Evolutionary conservation across 2,888 invertebrate genomes (phyloP).

Genomic region (Panorpa germanica): DNA sequence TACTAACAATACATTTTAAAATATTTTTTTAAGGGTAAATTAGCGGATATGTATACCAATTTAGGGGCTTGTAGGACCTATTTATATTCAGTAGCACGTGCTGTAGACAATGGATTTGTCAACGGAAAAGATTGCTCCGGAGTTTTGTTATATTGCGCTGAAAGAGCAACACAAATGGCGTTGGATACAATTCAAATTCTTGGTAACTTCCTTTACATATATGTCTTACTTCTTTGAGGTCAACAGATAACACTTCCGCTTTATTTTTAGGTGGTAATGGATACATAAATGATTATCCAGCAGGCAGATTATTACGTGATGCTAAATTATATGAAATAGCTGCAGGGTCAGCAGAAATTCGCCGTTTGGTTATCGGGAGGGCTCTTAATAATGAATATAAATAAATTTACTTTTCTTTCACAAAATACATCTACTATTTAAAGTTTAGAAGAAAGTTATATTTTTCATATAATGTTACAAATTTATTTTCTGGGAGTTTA

Average conservation of each 20-base stretch:
- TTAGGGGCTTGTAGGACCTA: slow-evolving; percentile 78
- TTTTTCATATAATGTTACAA: too few species aligned
- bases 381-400: slow-evolving; percentile 70
- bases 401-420: too few species aligned
- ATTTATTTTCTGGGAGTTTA: too few species aligned
- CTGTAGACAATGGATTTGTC: slow-evolving; percentile 55
- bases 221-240: background rate
- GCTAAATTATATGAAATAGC: slow-evolving; percentile 98
- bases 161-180: slow-evolving; percentile 76
- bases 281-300: slow-evolving; percentile 93
- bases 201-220: slow-evolving; percentile 48
- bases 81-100: slow-evolving; percentile 73
- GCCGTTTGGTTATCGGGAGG: slow-evolving; percentile 82
- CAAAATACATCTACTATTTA: too few species aligned
- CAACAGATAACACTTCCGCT: slow-evolving; percentile 3
- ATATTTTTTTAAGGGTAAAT: slow-evolving; percentile 51
- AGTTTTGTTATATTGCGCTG: slow-evolving; percentile 77
- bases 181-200: slow-evolving; percentile 91
- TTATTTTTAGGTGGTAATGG: slow-evolving; percentile 80
- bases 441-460: too few species aligned
- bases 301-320: slow-evolving; percentile 81
- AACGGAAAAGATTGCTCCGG: slow-evolving; percentile 91
- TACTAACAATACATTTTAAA: too few species aligned
- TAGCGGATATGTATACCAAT: slow-evolving; percentile 88
- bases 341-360: slow-evolving; percentile 91